phyloP scores from a whole-genome alignment of 1,140 invertebrate species.

The Cryptotermes secundus region DNA sequence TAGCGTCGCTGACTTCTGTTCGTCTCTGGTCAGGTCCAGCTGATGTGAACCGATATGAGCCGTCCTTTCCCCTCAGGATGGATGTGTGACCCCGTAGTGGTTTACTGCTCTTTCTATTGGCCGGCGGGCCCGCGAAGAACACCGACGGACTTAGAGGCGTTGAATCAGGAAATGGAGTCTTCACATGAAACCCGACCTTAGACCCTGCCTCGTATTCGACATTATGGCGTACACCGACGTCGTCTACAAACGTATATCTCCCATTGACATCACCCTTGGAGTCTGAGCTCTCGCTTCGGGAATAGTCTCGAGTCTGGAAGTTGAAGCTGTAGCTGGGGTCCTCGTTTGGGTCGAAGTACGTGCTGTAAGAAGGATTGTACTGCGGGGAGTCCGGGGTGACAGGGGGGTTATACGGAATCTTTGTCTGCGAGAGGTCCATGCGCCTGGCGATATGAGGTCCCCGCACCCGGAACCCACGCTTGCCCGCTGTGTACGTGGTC shows the following conservation, averaged over 20 bases:
- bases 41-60: conserved; percentile 63
- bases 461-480: conserved; percentile 66
- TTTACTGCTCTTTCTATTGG: conserved; percentile 46
- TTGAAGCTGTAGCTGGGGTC: conserved; percentile 69
- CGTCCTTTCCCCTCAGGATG: conserved; percentile 60
- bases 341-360: conserved; percentile 68
- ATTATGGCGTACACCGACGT: conserved; percentile 68
- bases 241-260: conserved; percentile 67
- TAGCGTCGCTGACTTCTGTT: conserved; percentile 66
- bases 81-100: conserved; percentile 58
- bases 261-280: conserved; percentile 41
- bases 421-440: conserved; percentile 53
- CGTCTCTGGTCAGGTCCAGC: conserved; percentile 69
- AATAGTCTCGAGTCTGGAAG: conserved; percentile 63
- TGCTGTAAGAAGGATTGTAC: conserved; percentile 59
- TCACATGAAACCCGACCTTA: conserved; percentile 69
- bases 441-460: conserved; percentile 67
- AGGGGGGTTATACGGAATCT: conserved; percentile 44
- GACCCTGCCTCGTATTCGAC: conserved; percentile 70
- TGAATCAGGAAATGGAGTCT: conserved; percentile 65
- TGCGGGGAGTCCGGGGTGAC: conserved; percentile 40
- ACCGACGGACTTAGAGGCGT: conserved; percentile 42
- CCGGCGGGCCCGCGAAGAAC: conserved; percentile 53
- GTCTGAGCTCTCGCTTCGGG: conserved; percentile 54
- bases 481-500: conserved; percentile 69